Evolutionary conservation across 1,140 invertebrate genomes (phyloP), one percentile per base, ranked within the genome.

Genomic region (Anastrepha ludens): DNA sequence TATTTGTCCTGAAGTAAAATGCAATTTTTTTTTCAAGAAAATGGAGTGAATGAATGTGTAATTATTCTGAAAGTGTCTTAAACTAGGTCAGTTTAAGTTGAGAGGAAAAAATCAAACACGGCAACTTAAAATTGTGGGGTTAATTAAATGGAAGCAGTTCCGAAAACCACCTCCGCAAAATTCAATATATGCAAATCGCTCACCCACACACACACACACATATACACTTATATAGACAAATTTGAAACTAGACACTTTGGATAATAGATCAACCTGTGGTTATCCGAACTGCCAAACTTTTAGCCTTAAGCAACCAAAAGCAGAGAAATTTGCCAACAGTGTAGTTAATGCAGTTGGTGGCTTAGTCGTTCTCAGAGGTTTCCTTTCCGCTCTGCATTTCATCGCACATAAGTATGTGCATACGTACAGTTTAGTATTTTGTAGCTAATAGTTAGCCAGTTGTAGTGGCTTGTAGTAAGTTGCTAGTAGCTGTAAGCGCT

Each of bases 251-350:
- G 13, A n/a, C 74, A 55, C 74, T 81, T 29, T 81, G 44, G 7
- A 15, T 81, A 81, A 81, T 81, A 81, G 74, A 81, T 47, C 47
- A 81, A 81, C 50, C 74, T 81, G 74, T 81, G 74, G 74, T 81
- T 55, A 55, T 81, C 47, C 20, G 55, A 81, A 81, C 74, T 81
- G 74, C 74, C 74, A 81, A 81, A 81, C 47, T 81, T 81, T 58
- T 58, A 81, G 74, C 74, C 74, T 15, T 20, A 55, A 81, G 74
- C 74, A 81, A 81, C 44, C 47, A n/a, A 81, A 81, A 81, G 41
- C 47, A 44, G 13, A 74, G 70, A 74, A 55, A 55, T 58, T 81
- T 81, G 74, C 74, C 74, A 55, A 81, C 74, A 55, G 2, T 81
- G 74, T 55, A 81, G 74, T 81, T 81, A 55, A 81, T 81, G 55